These are phyloP conservation scores for Siphonodentalium dalli DNA, from an alignment of 2,888 invertebrate genomes.

Conservation along the genomic window DNA sequence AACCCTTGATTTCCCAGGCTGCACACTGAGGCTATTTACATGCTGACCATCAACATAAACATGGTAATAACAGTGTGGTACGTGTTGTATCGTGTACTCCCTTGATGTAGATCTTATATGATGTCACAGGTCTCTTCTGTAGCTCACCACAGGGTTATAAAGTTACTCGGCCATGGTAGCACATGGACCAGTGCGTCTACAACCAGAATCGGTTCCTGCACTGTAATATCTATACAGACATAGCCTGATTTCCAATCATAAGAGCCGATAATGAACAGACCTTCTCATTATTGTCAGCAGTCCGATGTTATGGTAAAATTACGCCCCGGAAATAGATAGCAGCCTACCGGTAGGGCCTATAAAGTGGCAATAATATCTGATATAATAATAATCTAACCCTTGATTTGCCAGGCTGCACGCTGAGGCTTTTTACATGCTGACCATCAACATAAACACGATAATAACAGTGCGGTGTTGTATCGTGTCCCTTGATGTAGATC, in stretches of 20 bases:
- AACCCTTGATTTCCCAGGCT: constrained; percentile 19
- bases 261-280: too few relatives aligned
- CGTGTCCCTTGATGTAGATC: constrained; percentile 11
- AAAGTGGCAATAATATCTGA: too few relatives aligned
- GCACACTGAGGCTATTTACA: constrained; percentile 17
- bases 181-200: too few relatives aligned
- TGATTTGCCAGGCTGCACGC: constrained; percentile 17
- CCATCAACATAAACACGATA: constrained; percentile 27
- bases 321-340: too few relatives aligned
- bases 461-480: constrained; percentile 15
- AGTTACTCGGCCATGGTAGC: too few relatives aligned
- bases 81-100: constrained; percentile 7
- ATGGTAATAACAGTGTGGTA: constrained; percentile 22
- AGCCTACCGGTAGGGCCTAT: too few relatives aligned
- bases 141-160: too few relatives aligned
- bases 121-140: constrained; percentile 28
- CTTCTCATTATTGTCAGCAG: too few relatives aligned
- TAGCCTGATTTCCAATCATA: too few relatives aligned
- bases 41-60: constrained; percentile 27
- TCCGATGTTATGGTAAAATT: too few relatives aligned
- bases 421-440: constrained; percentile 20
- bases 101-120: constrained; percentile 17
- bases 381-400: constrained; percentile 15
- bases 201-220: too few relatives aligned
- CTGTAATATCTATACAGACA: too few relatives aligned